Base-by-base conservation (phyloP, 2,888 invertebrate species). In the Lapara coniferarum region DNA sequence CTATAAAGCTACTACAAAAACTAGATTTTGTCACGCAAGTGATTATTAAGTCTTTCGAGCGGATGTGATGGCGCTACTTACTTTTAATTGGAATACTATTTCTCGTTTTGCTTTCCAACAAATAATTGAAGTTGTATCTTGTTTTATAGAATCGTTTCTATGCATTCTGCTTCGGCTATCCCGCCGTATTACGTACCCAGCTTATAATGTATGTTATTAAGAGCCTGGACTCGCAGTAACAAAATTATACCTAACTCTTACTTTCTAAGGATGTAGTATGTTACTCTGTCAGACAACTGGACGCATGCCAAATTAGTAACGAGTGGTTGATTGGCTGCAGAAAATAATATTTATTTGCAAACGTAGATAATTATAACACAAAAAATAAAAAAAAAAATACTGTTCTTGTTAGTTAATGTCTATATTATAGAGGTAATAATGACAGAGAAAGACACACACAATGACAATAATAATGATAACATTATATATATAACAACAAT, bases 21-120 rank as follows among this genome's bases (percentile, higher is more conserved):
- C 90, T 85, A 89, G 91, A 89, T 89, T 90, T 90, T 87, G 89
- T 90, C 90, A 88, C 84, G 85, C 87, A 84, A 81, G 80, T 79
- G 81, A 78, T 83, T 82, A 89, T 89, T 90, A 89, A 84, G 80
- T 78, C 81, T 82, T 85, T 79, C 79, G 82, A 89, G 78, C 88
- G 91, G 90, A 91, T 90, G 88, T 82, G 79, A 83, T 84, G 84
- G 82, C 80, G 82, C 84, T 85, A 84, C 84, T 85, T 78, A 80
- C 77, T 81, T 82, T 89, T 91, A 91, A 91, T 91, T 90, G 89
- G 87, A 81, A 84, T 82, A 77, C 80, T 86, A 56, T 84, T 88
- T 87, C 83, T 88, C 85, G 82, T 88, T 89, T 86, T 85, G 77
- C 81, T 77, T 69, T 74, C 73, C 44, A 69, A 59, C 59, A 63